A percentile compares a stretch with the other conserved stretches of the same genome.
These are phyloP conservation scores for Eumaeus atala DNA, from an alignment of 1,140 invertebrate genomes.

Conservation along the genomic window DNA sequence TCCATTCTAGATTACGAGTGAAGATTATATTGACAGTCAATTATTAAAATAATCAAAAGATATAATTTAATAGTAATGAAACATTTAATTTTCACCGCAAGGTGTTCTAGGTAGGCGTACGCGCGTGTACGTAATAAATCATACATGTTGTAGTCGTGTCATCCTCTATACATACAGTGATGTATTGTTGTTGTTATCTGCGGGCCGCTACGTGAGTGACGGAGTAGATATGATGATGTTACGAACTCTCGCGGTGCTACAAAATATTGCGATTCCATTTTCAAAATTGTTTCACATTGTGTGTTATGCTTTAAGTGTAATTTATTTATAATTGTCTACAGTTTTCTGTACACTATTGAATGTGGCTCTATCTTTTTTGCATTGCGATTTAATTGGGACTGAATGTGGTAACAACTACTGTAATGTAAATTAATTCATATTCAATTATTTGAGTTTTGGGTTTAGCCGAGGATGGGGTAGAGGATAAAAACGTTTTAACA, in stretches of 20 bases:
- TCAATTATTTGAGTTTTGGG: neutral
- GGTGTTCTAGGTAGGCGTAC: slow-evolving; percentile 5
- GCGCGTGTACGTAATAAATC: slow-evolving; percentile 4
- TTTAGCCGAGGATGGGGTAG: neutral
- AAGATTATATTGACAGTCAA: too few relatives aligned
- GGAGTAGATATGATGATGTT: neutral
- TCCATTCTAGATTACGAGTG: too few relatives aligned
- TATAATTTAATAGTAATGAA: slow-evolving; percentile 8
- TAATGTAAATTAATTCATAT: neutral
- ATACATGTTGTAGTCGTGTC: neutral
- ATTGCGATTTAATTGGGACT: too few relatives aligned
- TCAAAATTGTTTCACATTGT: neutral
- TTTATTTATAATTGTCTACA: too few relatives aligned
- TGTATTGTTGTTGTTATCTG: slow-evolving; percentile 1
- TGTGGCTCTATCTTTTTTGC: too few relatives aligned
- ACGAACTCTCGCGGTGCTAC: slow-evolving; percentile 2
- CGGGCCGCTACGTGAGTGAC: slow-evolving; percentile 6
- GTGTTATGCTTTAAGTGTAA: too few relatives aligned
- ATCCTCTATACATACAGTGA: slow-evolving; percentile 6
- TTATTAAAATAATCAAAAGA: too few relatives aligned
- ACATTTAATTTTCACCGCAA: slow-evolving; percentile 3
- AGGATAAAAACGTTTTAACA: neutral
- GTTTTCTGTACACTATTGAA: too few relatives aligned
- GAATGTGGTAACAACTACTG: neutral
- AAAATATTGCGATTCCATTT: neutral